Conservation (phyloP, 2,888 invertebrate species). For the Tethea ocularis region DNA sequence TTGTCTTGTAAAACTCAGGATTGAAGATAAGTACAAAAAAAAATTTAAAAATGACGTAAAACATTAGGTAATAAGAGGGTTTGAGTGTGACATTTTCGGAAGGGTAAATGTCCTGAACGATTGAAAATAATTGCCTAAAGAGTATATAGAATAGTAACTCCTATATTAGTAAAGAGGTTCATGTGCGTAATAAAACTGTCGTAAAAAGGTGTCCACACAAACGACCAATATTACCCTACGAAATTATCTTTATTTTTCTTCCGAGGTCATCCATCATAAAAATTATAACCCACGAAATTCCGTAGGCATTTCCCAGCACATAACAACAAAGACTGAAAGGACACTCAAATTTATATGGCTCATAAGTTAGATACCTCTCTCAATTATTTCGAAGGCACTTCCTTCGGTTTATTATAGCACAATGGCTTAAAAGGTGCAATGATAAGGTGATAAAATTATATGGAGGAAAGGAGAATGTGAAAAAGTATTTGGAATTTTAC, state of each 20-base stretch:
- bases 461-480: neutral
- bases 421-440: slow-evolving; percentile 11
- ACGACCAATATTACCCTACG: neutral
- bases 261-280: slow-evolving; percentile 32
- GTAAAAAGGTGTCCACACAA: neutral
- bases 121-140: too few species aligned
- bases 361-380: slow-evolving; percentile 42
- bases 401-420: slow-evolving; percentile 21
- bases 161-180: neutral
- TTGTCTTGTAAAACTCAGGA: too few species aligned
- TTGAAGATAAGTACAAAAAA: too few species aligned
- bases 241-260: slow-evolving; percentile 5
- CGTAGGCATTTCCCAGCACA: slow-evolving; percentile 29
- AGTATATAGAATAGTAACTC: too few species aligned
- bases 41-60: too few species aligned
- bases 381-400: slow-evolving; percentile 30
- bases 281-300: slow-evolving; percentile 36
- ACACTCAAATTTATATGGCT: slow-evolving; percentile 49
- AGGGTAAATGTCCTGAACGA: too few species aligned
- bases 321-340: slow-evolving; percentile 31
- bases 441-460: neutral
- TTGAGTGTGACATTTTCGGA: too few species aligned
- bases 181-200: neutral
- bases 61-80: too few species aligned
- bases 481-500: neutral